Evolutionary conservation across 2,797 vertebrate genomes (phyloP).

Genomic region (Macrochelys suwanniensis): DNA sequence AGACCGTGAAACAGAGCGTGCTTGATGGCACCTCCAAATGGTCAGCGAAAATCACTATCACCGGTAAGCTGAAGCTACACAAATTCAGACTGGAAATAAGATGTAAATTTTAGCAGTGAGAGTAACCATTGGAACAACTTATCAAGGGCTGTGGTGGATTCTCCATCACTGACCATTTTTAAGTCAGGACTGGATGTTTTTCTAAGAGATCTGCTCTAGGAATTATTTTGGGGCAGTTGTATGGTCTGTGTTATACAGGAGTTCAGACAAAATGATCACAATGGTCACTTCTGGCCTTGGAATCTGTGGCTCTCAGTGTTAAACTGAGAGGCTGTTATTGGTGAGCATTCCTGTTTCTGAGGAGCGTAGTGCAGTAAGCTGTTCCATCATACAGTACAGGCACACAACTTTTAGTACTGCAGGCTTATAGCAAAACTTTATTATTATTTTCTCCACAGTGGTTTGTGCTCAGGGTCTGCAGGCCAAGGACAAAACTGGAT

Average conservation of each 20-base stretch:
- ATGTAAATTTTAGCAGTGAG: background rate
- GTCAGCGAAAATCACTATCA: slow-evolving; percentile 99
- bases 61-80: slow-evolving; percentile 81
- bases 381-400: fast-evolving
- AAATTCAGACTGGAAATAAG: background rate
- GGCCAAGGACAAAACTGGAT: slow-evolving; percentile 98
- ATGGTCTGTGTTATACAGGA: background rate
- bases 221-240: background rate
- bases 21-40: slow-evolving; percentile 98
- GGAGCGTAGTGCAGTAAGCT: background rate
- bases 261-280: background rate
- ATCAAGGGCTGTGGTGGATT: background rate
- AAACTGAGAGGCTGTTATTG: background rate
- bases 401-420: background rate
- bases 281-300: background rate
- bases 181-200: background rate
- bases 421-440: background rate
- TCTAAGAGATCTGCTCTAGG: background rate
- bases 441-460: slow-evolving; percentile 81
- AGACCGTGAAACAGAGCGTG: slow-evolving; percentile 97
- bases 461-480: slow-evolving; percentile 97
- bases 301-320: background rate
- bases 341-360: background rate
- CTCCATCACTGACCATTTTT: background rate
- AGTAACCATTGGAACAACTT: background rate